Base-by-base conservation (phyloP, 2,797 vertebrate genomes). In the Leptodactylus fallax region DNA sequence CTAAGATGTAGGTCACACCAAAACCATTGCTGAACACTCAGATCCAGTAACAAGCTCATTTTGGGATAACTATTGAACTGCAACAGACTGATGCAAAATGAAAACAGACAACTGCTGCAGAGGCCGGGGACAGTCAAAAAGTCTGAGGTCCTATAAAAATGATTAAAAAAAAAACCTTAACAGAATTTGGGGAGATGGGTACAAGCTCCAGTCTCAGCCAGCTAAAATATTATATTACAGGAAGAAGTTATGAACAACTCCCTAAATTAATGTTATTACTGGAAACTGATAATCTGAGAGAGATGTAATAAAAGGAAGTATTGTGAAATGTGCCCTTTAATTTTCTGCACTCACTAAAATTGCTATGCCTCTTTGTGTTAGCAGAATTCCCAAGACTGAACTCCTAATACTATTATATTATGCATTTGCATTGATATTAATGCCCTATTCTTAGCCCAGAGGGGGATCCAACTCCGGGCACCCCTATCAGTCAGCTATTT, bases 1-100 rank as follows among this genome's bases (percentile, higher is more conserved):
- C 67, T 45, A 77, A 76, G 72, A 77, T 77, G 74, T 77, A 77
- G 74, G 74, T 53, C 74, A 77, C 51, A 77, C 21, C 47, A 23
- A 77, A 77, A 23, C 74, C 74, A 14, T 77, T 77, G 49, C 47
- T 12, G 72, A 72, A 72, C 49, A 23, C 6, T 77, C 47, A 14
- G 47, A 53, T 51, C 21, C 47, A 23, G 47, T 23, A 77, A 77
- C 49, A 77, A 77, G 21, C 49, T 77, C 49, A 53, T 77, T 77
- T 23, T 53, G 47, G 14, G n/a, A 53, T 77, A 76, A 23, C 74
- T 77, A 49, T 76, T 53, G 74, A 53, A 77, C 49, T 77, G 49
- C 21, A 53, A 51, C 74, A 23, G 49, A 77, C 74, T 77, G 49
- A 77, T 77, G 49, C 74, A 23, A 77, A 77, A 77, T 77, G 21